Evolutionary conservation across 2,113 vertebrate species (phyloP).

Genomic region (Sceloporus undulatus): DNA sequence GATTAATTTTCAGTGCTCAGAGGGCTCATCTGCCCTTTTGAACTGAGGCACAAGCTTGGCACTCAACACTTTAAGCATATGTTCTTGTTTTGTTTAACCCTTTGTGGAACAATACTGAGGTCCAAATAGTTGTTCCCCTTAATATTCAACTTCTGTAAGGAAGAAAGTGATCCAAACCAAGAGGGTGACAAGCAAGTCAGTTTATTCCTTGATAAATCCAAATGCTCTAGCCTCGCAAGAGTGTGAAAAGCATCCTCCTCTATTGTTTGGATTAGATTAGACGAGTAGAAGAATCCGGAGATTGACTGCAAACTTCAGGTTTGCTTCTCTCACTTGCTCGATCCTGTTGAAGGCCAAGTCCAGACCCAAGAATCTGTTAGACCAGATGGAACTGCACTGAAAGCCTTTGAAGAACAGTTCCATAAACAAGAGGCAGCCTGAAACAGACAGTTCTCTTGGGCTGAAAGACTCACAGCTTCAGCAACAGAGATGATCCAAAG

Average conservation of each 20-base stretch:
- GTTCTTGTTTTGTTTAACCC: no score
- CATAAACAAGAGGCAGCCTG: slow-evolving; percentile 68
- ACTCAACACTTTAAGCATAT: no score
- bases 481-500: slow-evolving; percentile 53
- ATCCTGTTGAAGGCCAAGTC: slow-evolving; percentile 83
- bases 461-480: slow-evolving; percentile 22
- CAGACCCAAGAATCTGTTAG: slow-evolving; percentile 61
- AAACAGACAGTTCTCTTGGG: slow-evolving; percentile 52
- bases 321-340: slow-evolving; percentile 58
- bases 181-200: slow-evolving; percentile 71
- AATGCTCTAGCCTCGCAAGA: slow-evolving; percentile 74
- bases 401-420: slow-evolving; percentile 71
- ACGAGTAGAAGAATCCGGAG: slow-evolving; percentile 75
- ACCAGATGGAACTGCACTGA: slow-evolving; percentile 72
- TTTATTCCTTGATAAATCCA: slow-evolving; percentile 84
- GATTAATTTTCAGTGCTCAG: no score
- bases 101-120: no score
- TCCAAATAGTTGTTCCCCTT: slow-evolving; percentile 78
- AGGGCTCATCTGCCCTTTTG: no score
- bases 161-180: slow-evolving; percentile 82
- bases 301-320: slow-evolving; percentile 73
- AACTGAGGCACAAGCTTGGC: no score
- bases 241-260: slow-evolving; percentile 73
- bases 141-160: slow-evolving; percentile 80
- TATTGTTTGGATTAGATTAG: slow-evolving; percentile 76